Evolutionary conservation across 2,113 vertebrate species (phyloP), one percentile per base, ranked within the genome.

Genomic region (Heliornis fulica): DNA sequence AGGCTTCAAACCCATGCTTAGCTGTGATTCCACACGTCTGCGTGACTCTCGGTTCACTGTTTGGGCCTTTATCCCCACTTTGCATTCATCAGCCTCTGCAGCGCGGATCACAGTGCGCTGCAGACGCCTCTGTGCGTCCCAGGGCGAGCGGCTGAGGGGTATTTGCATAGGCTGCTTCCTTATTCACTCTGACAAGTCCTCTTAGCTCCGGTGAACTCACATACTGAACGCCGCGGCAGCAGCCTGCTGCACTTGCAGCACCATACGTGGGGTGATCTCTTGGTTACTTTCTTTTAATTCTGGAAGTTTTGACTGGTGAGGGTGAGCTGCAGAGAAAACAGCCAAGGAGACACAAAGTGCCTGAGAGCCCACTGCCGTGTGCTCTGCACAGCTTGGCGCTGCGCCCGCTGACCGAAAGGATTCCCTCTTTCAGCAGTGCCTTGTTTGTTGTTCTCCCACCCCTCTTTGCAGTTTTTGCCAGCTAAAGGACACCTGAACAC

Each of bases 111-210:
- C 45, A 13, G 46, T 15, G 11, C 68, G 11, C 7, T 22, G 72
- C 57, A 75, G 75, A 34, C 2, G 1, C 5, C 32, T 6, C 2
- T 12, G 57, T 3, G 11, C 4, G 0, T 38, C 81, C 85, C 83
- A 13, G 61, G 46, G 57, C 8, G 2, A 71, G 65, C 5, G 7
- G 41, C 18, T 7, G 48, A 76, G 84, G 50, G 72, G 29, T 46
- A 28, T 93, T 91, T 89, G 87, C 63, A n/a, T 41, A 34, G 66
- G 71, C 77, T 88, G 80, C 68, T 64, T 9, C 74, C 83, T 83
- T 38, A 78, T 83, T 91, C 66, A 14, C 70, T 87, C 53, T 81
- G 78, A 91, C 94, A 96, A 87, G 87, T 68, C 74, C 60, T 91
- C 82, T 95, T 64, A 87, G 80, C 51, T 85, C 61, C 71, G 6